A percentile compares a stretch with the other conserved stretches of the same genome.
These are phyloP conservation scores for Eudasyphora cyanicolor DNA, from an alignment of 2,888 invertebrate species.

Conservation along the genomic window DNA sequence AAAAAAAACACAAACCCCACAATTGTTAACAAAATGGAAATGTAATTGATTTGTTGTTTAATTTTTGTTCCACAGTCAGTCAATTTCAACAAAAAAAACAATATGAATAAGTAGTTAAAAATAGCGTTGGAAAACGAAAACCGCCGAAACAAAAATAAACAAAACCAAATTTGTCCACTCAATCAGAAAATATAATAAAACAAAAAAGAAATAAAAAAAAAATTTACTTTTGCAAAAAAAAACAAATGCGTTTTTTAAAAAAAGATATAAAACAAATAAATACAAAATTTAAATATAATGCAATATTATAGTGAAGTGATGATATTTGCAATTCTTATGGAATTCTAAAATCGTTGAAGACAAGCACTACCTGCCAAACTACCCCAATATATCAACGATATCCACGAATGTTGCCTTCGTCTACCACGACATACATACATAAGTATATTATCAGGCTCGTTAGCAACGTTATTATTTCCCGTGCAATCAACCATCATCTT, in stretches of 20 bases:
- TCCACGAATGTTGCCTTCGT: no score
- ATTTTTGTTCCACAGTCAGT: background rate
- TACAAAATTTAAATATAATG: background rate
- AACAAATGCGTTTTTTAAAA: background rate
- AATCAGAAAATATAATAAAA: background rate
- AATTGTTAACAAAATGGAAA: slow-evolving; percentile 12
- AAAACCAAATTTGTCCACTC: background rate
- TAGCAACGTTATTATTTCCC: background rate
- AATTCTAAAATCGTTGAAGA: slow-evolving; percentile 11
- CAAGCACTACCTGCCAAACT: background rate
- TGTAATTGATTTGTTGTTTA: slow-evolving; percentile 1
- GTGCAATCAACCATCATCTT: background rate
- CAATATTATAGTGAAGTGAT: background rate
- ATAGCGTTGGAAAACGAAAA: background rate
- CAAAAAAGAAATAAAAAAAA: background rate
- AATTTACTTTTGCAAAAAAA: background rate
- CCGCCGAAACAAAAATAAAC: background rate
- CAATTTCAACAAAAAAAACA: background rate
- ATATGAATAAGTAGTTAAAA: slow-evolving; percentile 17
- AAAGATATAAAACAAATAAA: background rate
- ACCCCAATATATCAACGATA: no score
- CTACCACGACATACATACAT: no score
- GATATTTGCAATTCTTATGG: background rate
- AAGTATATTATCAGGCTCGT: no score
- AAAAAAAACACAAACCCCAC: background rate